These are phyloP conservation scores for Heliconius hewitsoni DNA, from an alignment of 1,140 invertebrate species.

Conservation along the genomic window DNA sequence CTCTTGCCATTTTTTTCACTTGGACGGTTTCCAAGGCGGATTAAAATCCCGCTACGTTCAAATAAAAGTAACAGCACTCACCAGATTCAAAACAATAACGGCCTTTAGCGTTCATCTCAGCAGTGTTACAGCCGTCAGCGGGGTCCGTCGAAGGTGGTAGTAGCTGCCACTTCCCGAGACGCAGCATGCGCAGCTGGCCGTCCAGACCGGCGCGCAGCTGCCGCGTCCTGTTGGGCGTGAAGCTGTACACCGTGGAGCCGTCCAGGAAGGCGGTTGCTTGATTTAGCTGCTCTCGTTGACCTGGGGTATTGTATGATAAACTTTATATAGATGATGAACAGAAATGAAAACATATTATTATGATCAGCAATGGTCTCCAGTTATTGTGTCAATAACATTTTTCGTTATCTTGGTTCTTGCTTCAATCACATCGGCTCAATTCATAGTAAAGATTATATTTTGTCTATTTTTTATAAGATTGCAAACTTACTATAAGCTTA, in stretches of 20 bases:
- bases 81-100: conserved; percentile 90
- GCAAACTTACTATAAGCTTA: too few relatives aligned
- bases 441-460: too few relatives aligned
- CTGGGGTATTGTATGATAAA: conserved; percentile 59
- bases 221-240: conserved; percentile 78
- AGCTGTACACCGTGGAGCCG: conserved; percentile 93
- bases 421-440: too few relatives aligned
- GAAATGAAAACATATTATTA: too few relatives aligned
- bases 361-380: too few relatives aligned
- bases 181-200: conserved; percentile 84
- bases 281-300: conserved; percentile 93
- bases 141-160: conserved; percentile 87
- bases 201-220: conserved; percentile 82
- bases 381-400: too few relatives aligned
- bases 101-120: conserved; percentile 84
- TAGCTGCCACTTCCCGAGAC: conserved; percentile 84
- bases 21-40: too few relatives aligned
- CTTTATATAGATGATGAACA: too few relatives aligned
- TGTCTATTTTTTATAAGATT: too few relatives aligned
- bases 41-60: too few relatives aligned
- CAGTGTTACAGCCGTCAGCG: conserved; percentile 88
- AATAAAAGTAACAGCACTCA: conserved; percentile 47
- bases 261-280: conserved; percentile 95
- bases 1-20: too few relatives aligned
- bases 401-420: too few relatives aligned